Conservation (phyloP, 2,797 vertebrate species). For the Acanthornis magna region DNA sequence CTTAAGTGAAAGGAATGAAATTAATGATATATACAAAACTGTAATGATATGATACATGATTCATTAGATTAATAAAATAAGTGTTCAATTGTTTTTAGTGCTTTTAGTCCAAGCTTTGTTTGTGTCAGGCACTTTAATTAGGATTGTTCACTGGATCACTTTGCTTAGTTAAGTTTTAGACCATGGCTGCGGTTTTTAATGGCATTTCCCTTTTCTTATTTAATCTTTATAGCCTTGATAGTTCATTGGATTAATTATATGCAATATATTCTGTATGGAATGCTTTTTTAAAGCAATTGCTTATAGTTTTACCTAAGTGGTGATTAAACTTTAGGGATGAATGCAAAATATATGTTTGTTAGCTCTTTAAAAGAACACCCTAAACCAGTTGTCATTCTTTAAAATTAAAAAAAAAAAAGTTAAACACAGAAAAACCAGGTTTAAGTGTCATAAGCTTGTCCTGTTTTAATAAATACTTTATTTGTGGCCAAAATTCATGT, state of each 20-base stretch:
- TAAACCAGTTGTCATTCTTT: background rate
- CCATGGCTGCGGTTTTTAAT: constrained; percentile 85
- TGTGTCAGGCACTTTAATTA: constrained; percentile 97
- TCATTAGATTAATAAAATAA: constrained; percentile 99
- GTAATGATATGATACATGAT: constrained; percentile 99
- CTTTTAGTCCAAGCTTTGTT: constrained; percentile 88
- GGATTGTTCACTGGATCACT: constrained; percentile 92
- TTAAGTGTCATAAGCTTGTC: background rate
- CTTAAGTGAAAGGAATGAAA: constrained; percentile 99
- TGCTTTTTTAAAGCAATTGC: constrained; percentile 75
- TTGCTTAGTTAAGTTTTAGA: constrained; percentile 99
- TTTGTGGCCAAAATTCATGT: background rate
- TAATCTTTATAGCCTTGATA: constrained; percentile 94
- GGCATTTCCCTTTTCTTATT: constrained; percentile 93
- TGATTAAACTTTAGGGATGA: constrained; percentile 72
- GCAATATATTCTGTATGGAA: constrained; percentile 80
- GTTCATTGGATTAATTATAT: constrained; percentile 94
- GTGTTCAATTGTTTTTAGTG: constrained; percentile 91
- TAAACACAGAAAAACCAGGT: background rate
- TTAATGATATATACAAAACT: constrained; percentile 99
- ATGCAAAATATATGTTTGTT: constrained; percentile 55
- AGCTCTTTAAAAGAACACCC: constrained; percentile 11
- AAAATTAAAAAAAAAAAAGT: background rate
- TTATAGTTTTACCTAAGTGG: constrained; percentile 70
- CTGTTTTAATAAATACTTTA: background rate